These are phyloP conservation scores for Melanogrammus aeglefinus DNA, from an alignment of 2,797 vertebrate species.

Conservation along the genomic window DNA sequence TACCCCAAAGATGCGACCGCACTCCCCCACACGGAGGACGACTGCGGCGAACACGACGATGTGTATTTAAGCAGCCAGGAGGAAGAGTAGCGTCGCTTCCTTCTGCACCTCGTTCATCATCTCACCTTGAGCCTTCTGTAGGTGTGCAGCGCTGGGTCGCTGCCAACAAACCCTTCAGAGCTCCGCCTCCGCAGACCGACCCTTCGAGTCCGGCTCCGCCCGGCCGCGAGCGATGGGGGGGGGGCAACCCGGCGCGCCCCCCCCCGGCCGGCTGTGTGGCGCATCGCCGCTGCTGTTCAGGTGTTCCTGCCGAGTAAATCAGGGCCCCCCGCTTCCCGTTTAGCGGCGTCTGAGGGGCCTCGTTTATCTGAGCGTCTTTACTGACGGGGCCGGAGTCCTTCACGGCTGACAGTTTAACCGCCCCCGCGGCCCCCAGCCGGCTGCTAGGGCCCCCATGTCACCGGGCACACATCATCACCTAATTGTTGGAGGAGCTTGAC, in stretches of 20 bases:
- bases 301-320: neutral
- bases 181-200: too few species aligned
- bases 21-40: too few species aligned
- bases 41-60: too few species aligned
- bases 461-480: neutral
- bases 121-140: too few species aligned
- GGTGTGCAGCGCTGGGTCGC: neutral
- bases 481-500: conserved; percentile 1
- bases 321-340: neutral
- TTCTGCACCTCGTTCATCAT: neutral
- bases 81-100: too few species aligned
- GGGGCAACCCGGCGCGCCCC: too few species aligned
- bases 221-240: neutral
- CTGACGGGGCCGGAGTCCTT: neutral
- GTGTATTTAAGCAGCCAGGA: neutral
- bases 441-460: neutral
- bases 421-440: neutral
- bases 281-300: neutral
- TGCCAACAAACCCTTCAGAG: neutral
- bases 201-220: neutral
- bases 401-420: neutral
- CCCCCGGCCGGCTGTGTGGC: too few species aligned
- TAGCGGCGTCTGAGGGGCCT: neutral
- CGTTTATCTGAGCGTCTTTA: neutral
- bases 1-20: too few species aligned